Conservation (phyloP, 2,797 vertebrate species). For the Bucorvus abyssinicus region DNA sequence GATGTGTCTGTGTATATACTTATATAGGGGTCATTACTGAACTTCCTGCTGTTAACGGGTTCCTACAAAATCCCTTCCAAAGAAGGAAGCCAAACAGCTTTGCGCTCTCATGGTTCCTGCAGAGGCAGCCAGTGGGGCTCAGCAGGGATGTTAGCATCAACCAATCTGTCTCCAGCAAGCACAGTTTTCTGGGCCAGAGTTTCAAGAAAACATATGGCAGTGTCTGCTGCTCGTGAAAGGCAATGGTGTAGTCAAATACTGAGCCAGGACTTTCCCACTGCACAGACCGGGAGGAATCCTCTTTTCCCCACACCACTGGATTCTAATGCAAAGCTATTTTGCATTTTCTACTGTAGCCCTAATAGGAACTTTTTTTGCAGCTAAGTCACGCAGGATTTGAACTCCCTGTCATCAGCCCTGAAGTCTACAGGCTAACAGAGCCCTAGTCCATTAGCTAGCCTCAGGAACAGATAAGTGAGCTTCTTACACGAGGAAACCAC, state of each 20-base stretch:
- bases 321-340: background rate
- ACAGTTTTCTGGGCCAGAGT: background rate
- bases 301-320: background rate
- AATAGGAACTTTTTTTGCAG: background rate
- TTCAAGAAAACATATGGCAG: conserved; percentile 16
- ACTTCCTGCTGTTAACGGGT: background rate
- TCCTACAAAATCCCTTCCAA: conserved; percentile 2
- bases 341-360: background rate
- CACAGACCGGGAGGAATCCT: background rate
- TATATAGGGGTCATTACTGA: background rate
- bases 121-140: background rate
- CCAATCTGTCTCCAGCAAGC: conserved; percentile 12
- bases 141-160: background rate
- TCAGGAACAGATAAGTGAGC: background rate
- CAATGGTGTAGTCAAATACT: background rate
- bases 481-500: background rate
- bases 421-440: background rate
- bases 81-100: conserved; percentile 36
- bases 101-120: background rate
- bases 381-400: background rate
- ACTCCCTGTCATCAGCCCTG: background rate
- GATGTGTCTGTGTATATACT: background rate
- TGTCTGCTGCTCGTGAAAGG: background rate
- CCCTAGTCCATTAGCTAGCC: background rate
- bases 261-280: background rate